These are phyloP conservation scores for Nipponacmea schrenckii DNA, from an alignment of 2,888 invertebrate genomes.

Conservation along the genomic window DNA sequence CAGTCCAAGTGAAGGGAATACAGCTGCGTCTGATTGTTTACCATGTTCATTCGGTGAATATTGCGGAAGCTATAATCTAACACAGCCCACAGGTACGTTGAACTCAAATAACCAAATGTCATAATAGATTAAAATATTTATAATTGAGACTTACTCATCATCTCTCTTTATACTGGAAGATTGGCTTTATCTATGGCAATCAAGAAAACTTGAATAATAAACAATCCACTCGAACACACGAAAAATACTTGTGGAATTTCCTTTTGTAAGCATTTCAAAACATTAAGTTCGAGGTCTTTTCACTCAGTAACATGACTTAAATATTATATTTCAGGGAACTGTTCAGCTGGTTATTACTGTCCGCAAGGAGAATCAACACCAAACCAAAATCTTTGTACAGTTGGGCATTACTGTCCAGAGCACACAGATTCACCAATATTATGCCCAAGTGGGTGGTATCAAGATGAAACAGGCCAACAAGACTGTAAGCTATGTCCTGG, in stretches of 20 bases:
- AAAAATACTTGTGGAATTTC: too few species aligned
- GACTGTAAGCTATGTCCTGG: conserved; percentile 57
- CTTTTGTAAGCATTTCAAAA: too few species aligned
- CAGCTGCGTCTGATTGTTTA: conserved; percentile 45
- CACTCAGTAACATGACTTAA: too few species aligned
- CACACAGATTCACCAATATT: conserved; percentile 41
- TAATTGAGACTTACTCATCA: too few species aligned
- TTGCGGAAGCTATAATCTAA: conserved; percentile 56
- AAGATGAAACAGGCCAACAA: conserved; percentile 52
- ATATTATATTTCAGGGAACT: conserved; percentile 46
- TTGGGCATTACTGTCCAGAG: conserved; percentile 61
- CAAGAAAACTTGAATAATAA: too few species aligned
- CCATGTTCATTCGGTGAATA: conserved; percentile 54
- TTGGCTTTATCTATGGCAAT: too few species aligned
- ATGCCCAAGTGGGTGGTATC: conserved; percentile 59
- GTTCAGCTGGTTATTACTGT: conserved; percentile 62
- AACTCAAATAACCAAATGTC: neutral
- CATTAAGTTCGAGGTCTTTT: too few species aligned
- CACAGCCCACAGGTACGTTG: conserved; percentile 45
- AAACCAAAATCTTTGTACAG: conserved; percentile 48
- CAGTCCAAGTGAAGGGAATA: conserved; percentile 46
- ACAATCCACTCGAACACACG: too few species aligned
- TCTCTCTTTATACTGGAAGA: too few species aligned
- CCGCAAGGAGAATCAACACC: conserved; percentile 52
- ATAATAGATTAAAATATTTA: too few species aligned